Base-by-base conservation (phyloP, 2,797 vertebrate species). In the Potorous gilbertii region DNA sequence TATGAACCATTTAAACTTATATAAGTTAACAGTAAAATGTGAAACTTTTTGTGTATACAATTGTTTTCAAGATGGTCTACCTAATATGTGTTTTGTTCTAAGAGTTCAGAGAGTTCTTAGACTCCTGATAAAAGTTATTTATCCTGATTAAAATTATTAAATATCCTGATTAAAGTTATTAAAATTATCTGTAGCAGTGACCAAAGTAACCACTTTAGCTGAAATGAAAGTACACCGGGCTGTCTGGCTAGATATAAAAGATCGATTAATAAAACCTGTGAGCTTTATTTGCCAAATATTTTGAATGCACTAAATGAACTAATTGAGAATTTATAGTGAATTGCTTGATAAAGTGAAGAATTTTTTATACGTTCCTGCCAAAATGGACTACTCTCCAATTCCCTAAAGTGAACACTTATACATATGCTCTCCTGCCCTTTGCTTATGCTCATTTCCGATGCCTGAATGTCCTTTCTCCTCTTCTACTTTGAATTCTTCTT, bases 1-100 rank as follows among this genome's bases (percentile, higher is more conserved):
- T 94, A 95, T 92, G 40, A 90, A 55, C 90, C 50, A 94, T 13
- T 62, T 94, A 62, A 97, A 94, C 90, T 93, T 54, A 92, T 27
- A 55, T 94, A 50, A 21, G 16, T 62, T 62, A 91, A 62, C 56
- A 92, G 54, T 90, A 95, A 95, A 93, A 95, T 8, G 34, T n/a
- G 57, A 5, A 50, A 14, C 55, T 92, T 12, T 89, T 13, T 24
- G 66, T 91, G 12, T 62, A 92, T 91, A 93, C 16, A 91, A 46
- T 93, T 95, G 90, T 18, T 94, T 29, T 90, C 28, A 93, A 59
- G 55, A 34, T 40, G 92, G 92, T 50, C n/a, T 21, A 18, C 89
- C 89, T 94, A 92, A 81, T 31, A n/a, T 89, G n/a, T 62, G 55
- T 74, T 93, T 93, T 87, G 94, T 62, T 95, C n/a, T 50, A 40